phyloP scores from a whole-genome alignment of 2,888 invertebrate genomes.

The Rhaphigaster nebulosa region DNA sequence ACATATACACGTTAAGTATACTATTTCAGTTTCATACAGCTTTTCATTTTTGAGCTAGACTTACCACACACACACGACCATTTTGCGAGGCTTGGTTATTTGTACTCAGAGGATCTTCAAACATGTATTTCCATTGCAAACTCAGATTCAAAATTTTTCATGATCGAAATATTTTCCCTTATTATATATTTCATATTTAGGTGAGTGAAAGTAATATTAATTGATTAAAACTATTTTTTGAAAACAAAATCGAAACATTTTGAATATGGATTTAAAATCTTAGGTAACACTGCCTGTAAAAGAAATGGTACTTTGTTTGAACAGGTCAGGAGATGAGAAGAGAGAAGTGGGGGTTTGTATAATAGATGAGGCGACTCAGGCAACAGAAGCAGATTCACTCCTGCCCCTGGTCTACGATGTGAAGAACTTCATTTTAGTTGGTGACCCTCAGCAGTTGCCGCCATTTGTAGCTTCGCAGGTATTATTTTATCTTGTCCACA shows the following conservation, averaged over 20 bases:
- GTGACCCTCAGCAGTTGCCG: conserved; percentile 88
- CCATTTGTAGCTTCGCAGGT: conserved; percentile 84
- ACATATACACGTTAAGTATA: too few species aligned
- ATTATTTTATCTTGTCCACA: neutral
- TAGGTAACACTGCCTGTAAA: neutral
- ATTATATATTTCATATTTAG: too few species aligned
- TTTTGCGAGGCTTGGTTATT: too few species aligned
- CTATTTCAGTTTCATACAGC: too few species aligned
- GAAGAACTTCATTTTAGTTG: conserved; percentile 83
- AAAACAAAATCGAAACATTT: neutral
- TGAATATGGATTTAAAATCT: neutral
- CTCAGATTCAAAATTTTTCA: too few species aligned
- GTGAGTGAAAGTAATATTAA: too few species aligned
- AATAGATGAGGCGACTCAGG: conserved; percentile 90
- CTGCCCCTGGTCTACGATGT: conserved; percentile 84
- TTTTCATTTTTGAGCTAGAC: too few species aligned
- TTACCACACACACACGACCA: too few species aligned
- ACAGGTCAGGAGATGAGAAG: conserved; percentile 63
- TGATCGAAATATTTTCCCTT: too few species aligned
- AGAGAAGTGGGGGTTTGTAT: conserved; percentile 72
- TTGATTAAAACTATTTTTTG: neutral
- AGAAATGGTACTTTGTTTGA: neutral
- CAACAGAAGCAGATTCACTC: conserved; percentile 85
- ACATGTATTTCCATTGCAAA: too few species aligned
- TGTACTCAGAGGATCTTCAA: too few species aligned